Base-by-base conservation (phyloP, 1,140 invertebrate species). In the Zaprionus ghesquierei region DNA sequence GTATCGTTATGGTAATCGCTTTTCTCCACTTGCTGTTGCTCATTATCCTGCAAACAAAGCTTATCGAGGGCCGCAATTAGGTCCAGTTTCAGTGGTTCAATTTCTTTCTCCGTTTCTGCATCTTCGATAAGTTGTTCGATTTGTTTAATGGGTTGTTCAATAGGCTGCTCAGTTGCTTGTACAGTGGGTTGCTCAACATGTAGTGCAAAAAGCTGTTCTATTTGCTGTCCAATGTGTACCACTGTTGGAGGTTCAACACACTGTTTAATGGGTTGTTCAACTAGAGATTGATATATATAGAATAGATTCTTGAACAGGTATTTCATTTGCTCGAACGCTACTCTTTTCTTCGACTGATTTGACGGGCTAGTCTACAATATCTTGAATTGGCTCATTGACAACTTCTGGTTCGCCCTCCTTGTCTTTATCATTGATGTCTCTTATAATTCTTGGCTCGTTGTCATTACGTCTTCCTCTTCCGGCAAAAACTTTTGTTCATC, bases 361-460 rank as follows among this genome's bases (percentile, higher is more conserved):
- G 46, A 23, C 25, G 20, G 20, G n/a, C n/a, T n/a, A n/a, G n/a
- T n/a, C n/a, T n/a, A n/a, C n/a, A n/a, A n/a, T n/a, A n/a, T n/a
- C n/a, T n/a, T n/a, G n/a, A n/a, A n/a, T n/a, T n/a, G n/a, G n/a
- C n/a, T n/a, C n/a, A 12, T 51, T 27, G 49, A 22, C 13, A 25
- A 23, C 29, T n/a, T 50, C 29, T 18, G 33, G 44, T 5, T 50
- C 35, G 0, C 31, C 25, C 15, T 46, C 41, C 35, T 70, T 51
- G 12, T 68, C 64, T 15, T 54, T 68, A 54, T 70, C 65, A 2
- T n/a, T n/a, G n/a, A 70, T 49, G 20, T 70, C 66, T 6, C 59
- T 70, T 4, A 70, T 10, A 20, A 70, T 69, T n/a, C 46, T 44
- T 20, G 31, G n/a, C 29, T 44, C 50, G n/a, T 1, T 33, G n/a